Evolutionary conservation across 2,797 vertebrate genomes (phyloP).

Genomic region (Cirrhinus molitorella): DNA sequence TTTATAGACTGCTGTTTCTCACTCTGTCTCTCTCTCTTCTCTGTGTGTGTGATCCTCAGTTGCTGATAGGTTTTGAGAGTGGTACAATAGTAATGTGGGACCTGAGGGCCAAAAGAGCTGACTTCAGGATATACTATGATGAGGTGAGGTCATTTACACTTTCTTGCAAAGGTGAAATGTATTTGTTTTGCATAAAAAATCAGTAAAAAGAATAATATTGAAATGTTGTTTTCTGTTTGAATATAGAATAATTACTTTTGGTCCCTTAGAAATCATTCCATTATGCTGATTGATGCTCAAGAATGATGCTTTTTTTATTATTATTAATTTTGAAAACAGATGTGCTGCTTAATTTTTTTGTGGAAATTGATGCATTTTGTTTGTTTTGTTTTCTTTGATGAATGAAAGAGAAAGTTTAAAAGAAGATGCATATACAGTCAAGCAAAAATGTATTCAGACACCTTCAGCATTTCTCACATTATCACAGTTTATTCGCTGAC

Average conservation of each 20-base stretch:
- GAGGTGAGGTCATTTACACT: constrained; percentile 83
- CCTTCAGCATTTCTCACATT: no score
- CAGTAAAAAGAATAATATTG: no score
- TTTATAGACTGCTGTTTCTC: constrained; percentile 20
- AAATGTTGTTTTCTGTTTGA: no score
- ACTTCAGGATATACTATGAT: constrained; percentile 96
- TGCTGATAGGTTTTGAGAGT: constrained; percentile 96
- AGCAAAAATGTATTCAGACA: no score
- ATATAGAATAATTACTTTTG: background rate
- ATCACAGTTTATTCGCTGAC: no score
- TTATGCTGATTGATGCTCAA: background rate
- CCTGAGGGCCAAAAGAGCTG: constrained; percentile 90
- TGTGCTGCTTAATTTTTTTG: no score
- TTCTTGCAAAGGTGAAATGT: background rate
- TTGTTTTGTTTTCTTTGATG: no score
- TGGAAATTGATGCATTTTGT: no score
- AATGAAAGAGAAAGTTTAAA: no score
- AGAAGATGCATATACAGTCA: no score
- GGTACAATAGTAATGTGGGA: constrained; percentile 97
- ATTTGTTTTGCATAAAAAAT: background rate
- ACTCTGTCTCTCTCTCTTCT: constrained; percentile 21
- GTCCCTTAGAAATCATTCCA: background rate
- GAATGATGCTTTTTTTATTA: no score
- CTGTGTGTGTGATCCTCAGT: constrained; percentile 72
- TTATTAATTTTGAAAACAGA: no score